Evolutionary conservation across 1,140 invertebrate species (phyloP).

Genomic region (Adelges cooleyi): DNA sequence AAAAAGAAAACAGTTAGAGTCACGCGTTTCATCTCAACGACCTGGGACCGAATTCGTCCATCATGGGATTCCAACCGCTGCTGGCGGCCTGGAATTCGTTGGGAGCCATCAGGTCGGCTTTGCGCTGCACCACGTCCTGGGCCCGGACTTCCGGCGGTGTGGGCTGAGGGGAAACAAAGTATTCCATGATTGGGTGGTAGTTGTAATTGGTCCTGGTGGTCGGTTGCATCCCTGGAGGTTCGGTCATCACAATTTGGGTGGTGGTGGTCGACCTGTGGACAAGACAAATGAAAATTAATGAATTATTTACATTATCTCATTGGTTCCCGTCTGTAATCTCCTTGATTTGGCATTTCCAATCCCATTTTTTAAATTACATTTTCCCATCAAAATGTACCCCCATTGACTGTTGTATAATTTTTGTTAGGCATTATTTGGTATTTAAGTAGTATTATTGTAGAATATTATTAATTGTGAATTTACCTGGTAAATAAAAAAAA

Average conservation of each 20-base stretch:
- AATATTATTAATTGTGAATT: too few species aligned
- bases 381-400: too few species aligned
- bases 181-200: conserved; percentile 74
- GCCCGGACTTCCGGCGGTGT: neutral
- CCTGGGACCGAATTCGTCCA: neutral
- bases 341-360: too few species aligned
- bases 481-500: too few species aligned
- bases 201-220: conserved; percentile 54
- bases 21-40: neutral
- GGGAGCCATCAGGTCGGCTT: conserved; percentile 19
- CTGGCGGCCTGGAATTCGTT: conserved; percentile 32
- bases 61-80: conserved; percentile 22
- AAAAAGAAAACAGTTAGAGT: neutral
- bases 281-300: neutral
- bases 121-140: conserved; percentile 2
- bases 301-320: neutral
- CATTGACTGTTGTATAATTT: too few species aligned
- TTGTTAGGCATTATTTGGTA: too few species aligned
- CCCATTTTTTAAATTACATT: too few species aligned
- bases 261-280: neutral
- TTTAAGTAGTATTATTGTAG: too few species aligned
- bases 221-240: neutral
- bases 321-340: too few species aligned
- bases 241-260: neutral
- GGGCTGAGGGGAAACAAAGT: conserved; percentile 45